Percentiles rank a stretch among this genome's conserved stretches.
phyloP scores from a whole-genome alignment of 2,113 vertebrate genomes.

The Vulpes ferrilata region DNA sequence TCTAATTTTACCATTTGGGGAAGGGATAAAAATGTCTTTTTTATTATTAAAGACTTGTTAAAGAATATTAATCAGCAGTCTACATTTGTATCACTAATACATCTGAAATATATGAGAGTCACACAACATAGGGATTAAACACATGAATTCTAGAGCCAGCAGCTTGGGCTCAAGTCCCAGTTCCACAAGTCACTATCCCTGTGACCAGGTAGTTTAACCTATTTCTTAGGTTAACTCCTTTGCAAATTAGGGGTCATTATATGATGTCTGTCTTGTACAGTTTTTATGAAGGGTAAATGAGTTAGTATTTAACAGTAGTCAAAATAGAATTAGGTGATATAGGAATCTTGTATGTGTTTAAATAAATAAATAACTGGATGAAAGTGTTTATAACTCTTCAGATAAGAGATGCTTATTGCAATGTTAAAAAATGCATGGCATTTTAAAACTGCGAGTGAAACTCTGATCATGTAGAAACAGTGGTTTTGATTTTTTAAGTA shows the following conservation, averaged over 20 bases:
- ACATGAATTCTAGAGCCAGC: not conserved
- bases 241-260: not conserved
- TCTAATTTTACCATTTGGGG: not conserved
- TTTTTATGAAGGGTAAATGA: not conserved
- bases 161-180: not conserved
- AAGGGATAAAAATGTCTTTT: not conserved
- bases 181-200: not conserved
- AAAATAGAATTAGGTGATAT: not conserved
- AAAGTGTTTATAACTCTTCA: slow-evolving; percentile 8
- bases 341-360: not conserved
- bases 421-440: not conserved
- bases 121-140: not conserved
- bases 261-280: not conserved
- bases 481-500: not conserved
- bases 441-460: not conserved
- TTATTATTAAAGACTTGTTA: not conserved
- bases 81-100: not conserved
- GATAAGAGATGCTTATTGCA: not conserved
- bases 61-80: not conserved
- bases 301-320: not conserved
- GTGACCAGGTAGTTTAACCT: not conserved
- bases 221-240: not conserved
- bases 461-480: not conserved
- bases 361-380: not conserved
- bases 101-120: not conserved